phyloP scores from a whole-genome alignment of 2,888 invertebrate species.

The Carabus problematicus region DNA sequence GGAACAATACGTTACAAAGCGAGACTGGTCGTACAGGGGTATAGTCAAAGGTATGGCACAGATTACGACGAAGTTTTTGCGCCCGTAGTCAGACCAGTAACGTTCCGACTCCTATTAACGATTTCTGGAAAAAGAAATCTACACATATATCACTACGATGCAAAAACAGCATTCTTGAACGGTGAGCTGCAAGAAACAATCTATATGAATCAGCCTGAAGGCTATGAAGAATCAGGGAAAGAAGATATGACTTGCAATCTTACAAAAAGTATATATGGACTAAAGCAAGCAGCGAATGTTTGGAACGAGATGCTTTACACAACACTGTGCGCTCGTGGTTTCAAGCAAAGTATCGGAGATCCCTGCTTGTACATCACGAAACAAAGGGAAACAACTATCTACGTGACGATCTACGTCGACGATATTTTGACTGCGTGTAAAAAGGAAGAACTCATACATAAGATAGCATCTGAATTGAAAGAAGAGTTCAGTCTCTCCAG shows the following conservation, averaged over 20 bases:
- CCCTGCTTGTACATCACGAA: slow-evolving; percentile 39
- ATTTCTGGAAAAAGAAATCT: background rate
- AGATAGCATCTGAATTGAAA: no score
- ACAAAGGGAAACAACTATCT: no score
- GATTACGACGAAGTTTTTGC: slow-evolving; percentile 1
- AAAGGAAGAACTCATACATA: no score
- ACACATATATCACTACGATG: slow-evolving; percentile 19
- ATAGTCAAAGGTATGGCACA: background rate
- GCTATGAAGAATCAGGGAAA: slow-evolving; percentile 2
- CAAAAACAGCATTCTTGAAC: slow-evolving; percentile 28
- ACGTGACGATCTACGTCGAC: no score
- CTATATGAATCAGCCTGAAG: slow-evolving; percentile 30
- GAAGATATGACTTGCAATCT: slow-evolving; percentile 20
- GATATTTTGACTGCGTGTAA: no score
- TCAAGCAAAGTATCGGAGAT: slow-evolving; percentile 43
- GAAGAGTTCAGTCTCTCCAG: no score
- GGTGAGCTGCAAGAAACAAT: slow-evolving; percentile 22
- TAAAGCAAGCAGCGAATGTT: slow-evolving; percentile 30
- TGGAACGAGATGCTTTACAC: slow-evolving; percentile 43
- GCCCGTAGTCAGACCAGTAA: slow-evolving; percentile 1
- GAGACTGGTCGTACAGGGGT: background rate
- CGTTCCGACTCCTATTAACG: background rate
- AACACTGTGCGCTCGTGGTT: slow-evolving; percentile 43
- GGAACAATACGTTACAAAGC: no score
- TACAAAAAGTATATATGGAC: slow-evolving; percentile 29